Base-by-base conservation (phyloP, 2,113 vertebrate species). In the Ceyx melanurus region DNA sequence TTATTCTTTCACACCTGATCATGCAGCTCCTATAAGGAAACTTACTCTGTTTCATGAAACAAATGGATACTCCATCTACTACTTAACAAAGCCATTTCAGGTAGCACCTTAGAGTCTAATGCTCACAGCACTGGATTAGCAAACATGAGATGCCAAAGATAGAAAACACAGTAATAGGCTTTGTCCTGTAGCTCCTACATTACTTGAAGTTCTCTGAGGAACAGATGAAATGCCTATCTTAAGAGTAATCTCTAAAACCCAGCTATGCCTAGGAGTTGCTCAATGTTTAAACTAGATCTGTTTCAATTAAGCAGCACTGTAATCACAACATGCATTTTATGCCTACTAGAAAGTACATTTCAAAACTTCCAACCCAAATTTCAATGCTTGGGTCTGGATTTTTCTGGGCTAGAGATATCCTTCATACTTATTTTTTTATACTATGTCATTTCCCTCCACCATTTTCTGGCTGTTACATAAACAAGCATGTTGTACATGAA, bases 161-260 rank as follows among this genome's bases (percentile, higher is more conserved):
- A 97, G 96, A 92, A 92, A 77, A 51, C 50, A 74, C 3, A 53
- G 58, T 95, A 97, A 96, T 42, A 92, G 92, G 94, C 95, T 96
- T 96, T 96, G 72, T 28, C 33, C 33, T 46, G 21, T 14, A 90
- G 28, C 42, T 79, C 33, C 58, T 57, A 16, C 10, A n/a, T 28
- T 82, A 90, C 56, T 26, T 72, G 21, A 85, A 70, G 13, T 19
- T 15, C 61, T 71, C 54, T 46, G 26, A 91, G 48, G 17, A 71
- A 74, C 15, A 89, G 20, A 75, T 28, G 33, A 90, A 86, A 94
- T 45, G 8, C 13, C 54, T 65, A 40, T 57, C 57, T 87, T 67
- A 71, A 72, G 29, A 81, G 51, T 6, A 8, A 93, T 81, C 71
- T 70, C 51, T 33, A 80, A 26, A 21, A 15, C 51, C 51, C 74